Percentiles rank a stretch among this genome's conserved stretches.
phyloP scores from a whole-genome alignment of 2,888 invertebrate genomes.

The Thera obeliscata region DNA sequence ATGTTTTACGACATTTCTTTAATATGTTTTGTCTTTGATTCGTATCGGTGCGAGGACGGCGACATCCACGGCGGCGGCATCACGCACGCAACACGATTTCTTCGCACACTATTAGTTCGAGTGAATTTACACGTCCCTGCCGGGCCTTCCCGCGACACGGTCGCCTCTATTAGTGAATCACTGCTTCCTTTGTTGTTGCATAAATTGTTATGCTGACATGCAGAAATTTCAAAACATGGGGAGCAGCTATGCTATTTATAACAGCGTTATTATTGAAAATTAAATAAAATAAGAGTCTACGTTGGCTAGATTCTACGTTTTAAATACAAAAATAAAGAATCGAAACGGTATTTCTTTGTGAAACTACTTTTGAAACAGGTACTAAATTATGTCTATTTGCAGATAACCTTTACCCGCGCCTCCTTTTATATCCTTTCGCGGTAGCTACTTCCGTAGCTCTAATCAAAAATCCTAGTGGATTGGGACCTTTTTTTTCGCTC shows the following conservation, averaged over 20 bases:
- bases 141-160: conserved; percentile 10
- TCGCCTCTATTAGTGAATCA: conserved; percentile 54
- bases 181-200: conserved; percentile 47
- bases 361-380: too few relatives aligned
- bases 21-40: conserved; percentile 44
- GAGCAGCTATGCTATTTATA: neutral
- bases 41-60: conserved; percentile 41
- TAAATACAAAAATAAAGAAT: neutral
- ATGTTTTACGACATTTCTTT: conserved; percentile 25
- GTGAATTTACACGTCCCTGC: conserved; percentile 56
- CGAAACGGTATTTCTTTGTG: too few relatives aligned
- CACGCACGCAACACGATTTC: conserved; percentile 59
- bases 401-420: conserved; percentile 34
- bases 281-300: neutral
- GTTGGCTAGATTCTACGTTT: neutral
- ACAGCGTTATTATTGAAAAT: neutral
- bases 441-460: conserved; percentile 30
- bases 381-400: neutral
- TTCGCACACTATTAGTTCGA: conserved; percentile 50
- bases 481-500: conserved; percentile 34
- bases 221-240: conserved; percentile 20
- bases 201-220: conserved; percentile 37
- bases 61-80: conserved; percentile 39
- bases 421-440: neutral
- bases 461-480: conserved; percentile 37